A percentile compares a stretch with the other conserved stretches of the same genome.
phyloP scores from a whole-genome alignment of 1,140 invertebrate species.

The Lepidotrigona ventralis region DNA sequence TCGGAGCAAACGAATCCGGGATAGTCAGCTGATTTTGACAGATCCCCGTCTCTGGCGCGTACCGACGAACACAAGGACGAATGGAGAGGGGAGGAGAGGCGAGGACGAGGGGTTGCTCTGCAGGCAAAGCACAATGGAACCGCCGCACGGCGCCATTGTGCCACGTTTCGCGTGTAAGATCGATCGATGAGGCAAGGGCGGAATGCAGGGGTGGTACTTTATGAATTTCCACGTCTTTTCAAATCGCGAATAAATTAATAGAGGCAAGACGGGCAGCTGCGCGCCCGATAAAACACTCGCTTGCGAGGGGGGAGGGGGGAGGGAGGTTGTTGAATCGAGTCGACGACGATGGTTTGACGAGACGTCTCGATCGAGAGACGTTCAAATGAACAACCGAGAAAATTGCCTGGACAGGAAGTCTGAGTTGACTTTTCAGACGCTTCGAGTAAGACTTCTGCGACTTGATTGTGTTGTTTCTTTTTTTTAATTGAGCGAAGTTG shows the following conservation, averaged over 20 bases:
- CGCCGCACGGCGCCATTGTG: conserved; percentile 39
- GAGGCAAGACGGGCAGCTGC: conserved; percentile 47
- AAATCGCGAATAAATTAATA: conserved; percentile 56
- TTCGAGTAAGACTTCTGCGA: not conserved
- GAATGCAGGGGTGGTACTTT: conserved; percentile 5
- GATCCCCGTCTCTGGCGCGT: conserved; percentile 38
- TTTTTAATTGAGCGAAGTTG: not conserved
- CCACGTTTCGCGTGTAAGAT: conserved; percentile 31
- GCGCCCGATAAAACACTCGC: conserved; percentile 35
- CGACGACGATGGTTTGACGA: not conserved
- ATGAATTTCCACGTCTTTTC: conserved; percentile 50
- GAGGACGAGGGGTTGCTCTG: not conserved
- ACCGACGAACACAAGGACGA: not conserved
- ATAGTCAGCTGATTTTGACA: conserved; percentile 67
- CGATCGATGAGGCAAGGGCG: conserved; percentile 40
- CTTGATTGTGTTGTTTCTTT: not conserved
- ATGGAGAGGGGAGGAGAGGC: no score
- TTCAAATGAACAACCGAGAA: not conserved
- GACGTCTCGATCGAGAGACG: not conserved
- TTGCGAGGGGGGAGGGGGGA: not conserved
- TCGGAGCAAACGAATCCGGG: conserved; percentile 51
- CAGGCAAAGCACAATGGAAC: conserved; percentile 47
- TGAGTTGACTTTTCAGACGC: not conserved
- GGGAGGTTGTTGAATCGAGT: not conserved
- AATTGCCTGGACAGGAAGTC: not conserved